Evolutionary conservation across 92 coral and sea anemone species (phyloP), one percentile per base, ranked within the genome.

Genomic region (Paragorgia papillata): DNA sequence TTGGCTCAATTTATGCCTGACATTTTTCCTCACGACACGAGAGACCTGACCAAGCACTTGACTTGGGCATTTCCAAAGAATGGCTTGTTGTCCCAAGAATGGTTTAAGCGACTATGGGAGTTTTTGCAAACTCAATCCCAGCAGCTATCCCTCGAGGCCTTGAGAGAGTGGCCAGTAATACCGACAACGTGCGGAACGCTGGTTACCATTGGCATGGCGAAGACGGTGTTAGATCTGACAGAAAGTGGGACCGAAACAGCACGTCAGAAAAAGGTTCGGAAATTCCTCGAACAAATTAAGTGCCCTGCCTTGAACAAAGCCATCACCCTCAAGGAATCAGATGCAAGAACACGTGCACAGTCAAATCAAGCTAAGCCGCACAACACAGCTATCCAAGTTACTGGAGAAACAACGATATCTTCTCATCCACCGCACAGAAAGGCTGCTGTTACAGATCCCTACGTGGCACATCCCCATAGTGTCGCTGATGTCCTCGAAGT

Each of bases 1-100:
- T 89, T 84, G 33, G 91, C 93, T 25, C 82, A 79, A 69, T 57
- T 93, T 74, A 80, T 86, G 59, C 90, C 84, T 39, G 63, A 90
- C 18, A 80, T 93, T 22, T 49, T 84, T 31, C 85, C 92, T 5
- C 84, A 89, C 5, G 49, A 78, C 31, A 83, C 89, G 92, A 85
- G 66, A 57, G 89, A 84, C 7, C 57, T 75, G 39, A 88, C 89
- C 49, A 83, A 48, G 19, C 97, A 87, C 41, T 79, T 91, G 21
- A 50, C 66, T 25, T 91, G 97, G 97, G 81, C 85, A 24, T 88
- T 91, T 33, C 75, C 56, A 30, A 53, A 35, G 2, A 51, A 33
- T 0, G 67, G 63, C 12, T 57, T 79, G 10, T 75, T 85, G 9
- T 66, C 81, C 10, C 27, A 70, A 18, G 19, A 71, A 15, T 90